Evolutionary conservation across 2,888 invertebrate species (phyloP).

Genomic region (Synergus gifuensis): DNA sequence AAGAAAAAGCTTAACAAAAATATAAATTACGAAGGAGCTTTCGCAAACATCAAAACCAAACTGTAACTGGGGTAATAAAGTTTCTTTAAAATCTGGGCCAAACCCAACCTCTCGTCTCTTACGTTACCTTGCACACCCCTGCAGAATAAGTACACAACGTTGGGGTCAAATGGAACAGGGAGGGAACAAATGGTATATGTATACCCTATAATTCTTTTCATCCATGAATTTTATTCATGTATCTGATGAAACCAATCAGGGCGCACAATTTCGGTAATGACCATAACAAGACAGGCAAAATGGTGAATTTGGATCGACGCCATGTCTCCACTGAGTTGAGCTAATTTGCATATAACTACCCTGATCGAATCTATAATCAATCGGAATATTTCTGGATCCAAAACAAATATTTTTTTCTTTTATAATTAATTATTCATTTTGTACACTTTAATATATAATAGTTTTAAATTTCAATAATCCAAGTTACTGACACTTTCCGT

Average conservation of each 20-base stretch:
- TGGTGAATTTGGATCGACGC: background rate
- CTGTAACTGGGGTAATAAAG: background rate
- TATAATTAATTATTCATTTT: too few relatives aligned
- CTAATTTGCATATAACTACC: background rate
- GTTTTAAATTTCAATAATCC: too few relatives aligned
- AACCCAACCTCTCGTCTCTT: background rate
- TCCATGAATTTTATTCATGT: background rate
- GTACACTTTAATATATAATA: too few relatives aligned
- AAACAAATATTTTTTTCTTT: too few relatives aligned
- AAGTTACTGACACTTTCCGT: background rate
- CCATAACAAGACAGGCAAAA: background rate
- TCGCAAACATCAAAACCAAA: slow-evolving; percentile 2
- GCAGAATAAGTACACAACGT: background rate
- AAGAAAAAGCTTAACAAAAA: background rate
- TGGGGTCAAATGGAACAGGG: background rate
- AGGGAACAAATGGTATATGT: background rate
- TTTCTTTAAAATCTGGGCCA: background rate
- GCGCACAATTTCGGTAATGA: background rate
- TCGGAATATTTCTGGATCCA: background rate
- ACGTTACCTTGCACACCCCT: background rate
- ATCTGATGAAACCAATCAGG: slow-evolving; percentile 1
- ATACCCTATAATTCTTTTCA: background rate
- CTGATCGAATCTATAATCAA: background rate
- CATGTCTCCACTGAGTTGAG: too few relatives aligned
- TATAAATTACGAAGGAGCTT: background rate